Percentiles rank a stretch among this genome's conserved stretches.
These are phyloP conservation scores for Drosophila mulleri DNA, from an alignment of 2,888 invertebrate species.

Conservation along the genomic window DNA sequence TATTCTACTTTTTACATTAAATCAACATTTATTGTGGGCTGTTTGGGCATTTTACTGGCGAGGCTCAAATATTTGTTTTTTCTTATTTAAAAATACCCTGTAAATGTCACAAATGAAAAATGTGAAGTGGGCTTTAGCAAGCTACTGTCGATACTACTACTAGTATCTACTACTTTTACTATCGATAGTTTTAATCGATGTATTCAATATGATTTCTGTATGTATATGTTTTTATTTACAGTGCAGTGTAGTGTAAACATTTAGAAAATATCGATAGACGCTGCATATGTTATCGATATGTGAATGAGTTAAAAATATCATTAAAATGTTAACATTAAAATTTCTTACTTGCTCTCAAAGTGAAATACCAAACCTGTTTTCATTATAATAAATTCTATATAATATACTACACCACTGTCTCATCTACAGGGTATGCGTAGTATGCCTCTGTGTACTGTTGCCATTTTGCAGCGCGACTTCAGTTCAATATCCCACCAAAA, in stretches of 20 bases:
- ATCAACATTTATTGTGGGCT: slow-evolving; percentile 35
- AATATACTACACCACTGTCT: not conserved
- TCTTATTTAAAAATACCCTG: slow-evolving; percentile 14
- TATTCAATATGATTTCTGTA: not conserved
- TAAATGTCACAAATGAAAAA: not conserved
- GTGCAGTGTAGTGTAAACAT: too few species aligned
- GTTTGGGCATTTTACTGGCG: not conserved
- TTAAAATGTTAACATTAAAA: not conserved
- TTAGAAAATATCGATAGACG: not conserved
- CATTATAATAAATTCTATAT: not conserved
- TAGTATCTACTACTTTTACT: too few species aligned
- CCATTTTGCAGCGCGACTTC: not conserved
- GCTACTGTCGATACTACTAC: too few species aligned
- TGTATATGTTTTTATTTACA: too few species aligned
- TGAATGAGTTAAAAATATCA: too few species aligned
- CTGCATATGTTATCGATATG: not conserved
- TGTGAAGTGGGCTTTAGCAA: not conserved
- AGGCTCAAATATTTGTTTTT: slow-evolving; percentile 11
- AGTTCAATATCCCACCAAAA: not conserved
- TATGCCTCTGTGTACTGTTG: not conserved
- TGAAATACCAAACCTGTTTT: too few species aligned
- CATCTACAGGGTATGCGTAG: not conserved
- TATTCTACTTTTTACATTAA: slow-evolving; percentile 18
- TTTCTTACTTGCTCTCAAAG: not conserved
- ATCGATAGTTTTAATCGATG: not conserved